phyloP scores from a whole-genome alignment of 2,888 invertebrate species.

The Pandemis corylana region DNA sequence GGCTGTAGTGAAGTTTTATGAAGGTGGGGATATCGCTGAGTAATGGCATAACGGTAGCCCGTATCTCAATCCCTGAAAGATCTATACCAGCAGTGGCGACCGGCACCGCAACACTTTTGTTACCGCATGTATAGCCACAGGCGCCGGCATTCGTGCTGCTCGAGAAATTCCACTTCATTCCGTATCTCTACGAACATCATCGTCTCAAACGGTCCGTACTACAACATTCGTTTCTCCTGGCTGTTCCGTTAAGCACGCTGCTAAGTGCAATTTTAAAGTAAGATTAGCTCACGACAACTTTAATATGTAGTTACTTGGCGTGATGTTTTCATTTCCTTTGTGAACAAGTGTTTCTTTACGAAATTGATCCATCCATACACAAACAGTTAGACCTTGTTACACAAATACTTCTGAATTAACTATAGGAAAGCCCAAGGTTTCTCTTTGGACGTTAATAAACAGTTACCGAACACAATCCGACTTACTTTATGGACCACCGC shows the following conservation, averaged over 20 bases:
- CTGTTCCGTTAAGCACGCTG: slow-evolving; percentile 23
- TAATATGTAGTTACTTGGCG: slow-evolving; percentile 3
- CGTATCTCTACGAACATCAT: slow-evolving; percentile 34
- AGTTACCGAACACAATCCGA: slow-evolving; percentile 49
- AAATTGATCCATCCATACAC: neutral
- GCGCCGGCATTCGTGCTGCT: slow-evolving; percentile 28
- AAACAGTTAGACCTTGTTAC: slow-evolving; percentile 19
- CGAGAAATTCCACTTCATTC: slow-evolving; percentile 22
- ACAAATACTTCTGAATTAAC: slow-evolving; percentile 39
- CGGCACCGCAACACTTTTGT: slow-evolving; percentile 4
- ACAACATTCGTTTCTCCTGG: slow-evolving; percentile 24
- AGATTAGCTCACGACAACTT: slow-evolving; percentile 23
- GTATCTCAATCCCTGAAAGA: slow-evolving; percentile 24
- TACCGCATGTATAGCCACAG: slow-evolving; percentile 13
- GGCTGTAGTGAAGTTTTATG: slow-evolving; percentile 21
- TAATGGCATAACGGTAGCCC: slow-evolving; percentile 20
- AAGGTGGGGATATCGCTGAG: slow-evolving; percentile 21
- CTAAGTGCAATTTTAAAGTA: slow-evolving; percentile 21
- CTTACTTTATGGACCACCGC: slow-evolving; percentile 50
- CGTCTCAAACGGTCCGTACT: slow-evolving; percentile 10
- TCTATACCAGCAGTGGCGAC: slow-evolving; percentile 6
- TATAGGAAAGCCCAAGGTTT: slow-evolving; percentile 48
- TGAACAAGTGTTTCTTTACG: slow-evolving; percentile 14
- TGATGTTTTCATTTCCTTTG: slow-evolving; percentile 23
- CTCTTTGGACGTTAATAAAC: slow-evolving; percentile 55